Evolutionary conservation across 2,888 invertebrate species (phyloP).

Genomic region (Actias luna): DNA sequence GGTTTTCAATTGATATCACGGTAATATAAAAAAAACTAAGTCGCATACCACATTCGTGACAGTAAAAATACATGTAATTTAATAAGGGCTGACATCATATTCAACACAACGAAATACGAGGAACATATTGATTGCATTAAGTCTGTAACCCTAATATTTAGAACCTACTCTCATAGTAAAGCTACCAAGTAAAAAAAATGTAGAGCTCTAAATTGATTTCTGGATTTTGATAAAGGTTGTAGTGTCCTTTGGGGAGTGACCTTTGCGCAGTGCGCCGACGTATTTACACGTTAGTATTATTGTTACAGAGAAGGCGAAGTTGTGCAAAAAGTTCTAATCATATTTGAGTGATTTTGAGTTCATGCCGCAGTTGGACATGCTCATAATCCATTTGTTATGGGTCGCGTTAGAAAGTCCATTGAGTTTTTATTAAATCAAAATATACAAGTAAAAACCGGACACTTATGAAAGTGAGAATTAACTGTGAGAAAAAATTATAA

Average conservation of each 20-base stretch:
- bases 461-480: slow-evolving; percentile 13
- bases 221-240: too few species aligned
- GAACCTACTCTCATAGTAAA: too few species aligned
- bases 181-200: too few species aligned
- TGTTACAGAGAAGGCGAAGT: background rate
- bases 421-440: slow-evolving; percentile 28
- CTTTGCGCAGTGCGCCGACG: background rate
- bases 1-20: too few species aligned
- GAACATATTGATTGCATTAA: too few species aligned
- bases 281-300: background rate
- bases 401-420: slow-evolving; percentile 31
- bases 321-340: slow-evolving; percentile 1
- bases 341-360: background rate
- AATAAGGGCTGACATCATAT: too few species aligned
- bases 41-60: too few species aligned
- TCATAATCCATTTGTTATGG: slow-evolving; percentile 31
- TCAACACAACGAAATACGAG: too few species aligned
- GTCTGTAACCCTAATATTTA: too few species aligned
- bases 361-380: background rate
- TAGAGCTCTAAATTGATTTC: too few species aligned
- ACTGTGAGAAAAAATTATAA: slow-evolving; percentile 2
- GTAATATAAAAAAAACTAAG: too few species aligned
- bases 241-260: background rate
- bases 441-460: slow-evolving; percentile 21
- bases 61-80: too few species aligned